Base-by-base conservation (phyloP, 1,140 invertebrate genomes). In the Drosophila ercepeae region DNA sequence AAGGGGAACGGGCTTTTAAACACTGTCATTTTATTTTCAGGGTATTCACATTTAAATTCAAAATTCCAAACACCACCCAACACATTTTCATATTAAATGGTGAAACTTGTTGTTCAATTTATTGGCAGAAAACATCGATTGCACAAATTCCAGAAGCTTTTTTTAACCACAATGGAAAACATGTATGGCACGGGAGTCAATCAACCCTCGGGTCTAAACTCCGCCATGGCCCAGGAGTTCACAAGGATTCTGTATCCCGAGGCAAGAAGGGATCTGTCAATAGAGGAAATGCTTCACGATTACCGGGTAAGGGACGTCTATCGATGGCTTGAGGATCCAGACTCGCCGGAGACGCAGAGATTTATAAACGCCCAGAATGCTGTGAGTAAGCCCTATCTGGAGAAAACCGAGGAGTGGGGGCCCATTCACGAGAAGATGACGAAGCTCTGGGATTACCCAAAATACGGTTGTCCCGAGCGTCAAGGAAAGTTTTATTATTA, bases 251-350 rank as follows among this genome's bases (percentile, higher is more conserved):
- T 3, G n/a, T 99, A 98, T 92, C 97, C 97, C 0, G 91, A 93
- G 54, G 94, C 94, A 45, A 91, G 95, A 54, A 93, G 96, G 75
- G 97, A 98, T 91, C 95, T 96, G 58, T 92, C 92, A 42, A 92
- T 96, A 32, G 91, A 95, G 16, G 97, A 99, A 65, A 93, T 95
- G 82, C 96, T 96, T 91, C 96, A 97, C 92, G 97, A 96, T 19
- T 92, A 92, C 25, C 94, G 97, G 94, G 93, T 99, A 57, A 53
- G 90, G 70, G 98, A 99, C 92, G 97, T 97, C 0, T 99, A 99
- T 91, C 94, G 98, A 45, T 99, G 98, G 98, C 91, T 99, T 18
- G 99, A 99, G 92, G 96, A 99, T 92, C 98, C 98, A 0, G 97
- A 99, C 90, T 93, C 95, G 0, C 94, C 95, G 59, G 97, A 99